Conservation (phyloP, 2,113 vertebrate genomes). For the Pelecanoides urinatrix region DNA sequence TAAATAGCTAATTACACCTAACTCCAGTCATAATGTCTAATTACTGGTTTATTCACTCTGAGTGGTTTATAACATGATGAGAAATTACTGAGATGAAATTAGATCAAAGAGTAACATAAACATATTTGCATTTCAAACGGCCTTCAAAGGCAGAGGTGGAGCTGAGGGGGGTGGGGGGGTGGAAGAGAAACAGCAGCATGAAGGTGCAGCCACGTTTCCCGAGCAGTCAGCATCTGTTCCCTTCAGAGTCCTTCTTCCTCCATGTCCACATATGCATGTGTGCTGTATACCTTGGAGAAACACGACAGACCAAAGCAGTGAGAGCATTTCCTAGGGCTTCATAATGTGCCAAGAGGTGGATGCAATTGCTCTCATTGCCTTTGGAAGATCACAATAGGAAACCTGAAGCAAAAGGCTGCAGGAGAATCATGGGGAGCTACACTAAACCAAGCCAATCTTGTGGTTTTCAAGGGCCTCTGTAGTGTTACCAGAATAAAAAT, state of each 20-base stretch:
- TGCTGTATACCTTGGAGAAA: background rate
- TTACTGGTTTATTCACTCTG: slow-evolving; percentile 41
- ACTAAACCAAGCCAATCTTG: background rate
- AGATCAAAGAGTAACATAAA: slow-evolving; percentile 6
- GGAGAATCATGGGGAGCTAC: background rate
- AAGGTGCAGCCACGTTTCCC: background rate
- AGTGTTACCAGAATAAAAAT: background rate
- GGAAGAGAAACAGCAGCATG: background rate
- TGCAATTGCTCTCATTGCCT: background rate
- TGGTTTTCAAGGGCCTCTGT: background rate
- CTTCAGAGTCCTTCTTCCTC: background rate
- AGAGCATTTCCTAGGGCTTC: background rate
- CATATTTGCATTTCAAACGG: background rate
- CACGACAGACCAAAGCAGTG: background rate
- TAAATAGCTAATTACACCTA: slow-evolving; percentile 35
- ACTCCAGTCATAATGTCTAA: slow-evolving; percentile 23
- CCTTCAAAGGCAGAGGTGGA: background rate
- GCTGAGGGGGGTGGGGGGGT: background rate
- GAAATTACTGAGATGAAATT: slow-evolving; percentile 9
- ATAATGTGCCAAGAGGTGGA: background rate
- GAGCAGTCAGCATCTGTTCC: background rate
- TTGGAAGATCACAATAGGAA: background rate
- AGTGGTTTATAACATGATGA: slow-evolving; percentile 14
- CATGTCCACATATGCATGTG: accelerated
- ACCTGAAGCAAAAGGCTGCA: background rate